Evolutionary conservation across 2,113 vertebrate species (phyloP).

Genomic region (Albula glossodonta): DNA sequence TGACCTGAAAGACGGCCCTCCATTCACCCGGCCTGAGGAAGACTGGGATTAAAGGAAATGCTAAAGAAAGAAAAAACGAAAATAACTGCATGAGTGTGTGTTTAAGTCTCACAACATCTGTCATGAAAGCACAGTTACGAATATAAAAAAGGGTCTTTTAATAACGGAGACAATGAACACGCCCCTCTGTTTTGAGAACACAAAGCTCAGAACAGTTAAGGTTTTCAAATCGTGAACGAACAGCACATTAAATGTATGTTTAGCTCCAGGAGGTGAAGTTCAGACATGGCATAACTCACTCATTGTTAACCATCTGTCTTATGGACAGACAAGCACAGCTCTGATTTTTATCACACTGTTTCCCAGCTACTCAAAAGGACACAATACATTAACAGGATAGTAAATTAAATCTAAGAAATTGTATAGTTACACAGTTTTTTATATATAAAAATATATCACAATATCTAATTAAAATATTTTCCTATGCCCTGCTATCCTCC

Average conservation of each 20-base stretch:
- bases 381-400: neutral
- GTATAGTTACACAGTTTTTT: neutral
- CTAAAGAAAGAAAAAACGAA: constrained; percentile 39
- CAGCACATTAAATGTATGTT: neutral
- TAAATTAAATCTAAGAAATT: no score
- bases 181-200: constrained; percentile 14
- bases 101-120: constrained; percentile 52
- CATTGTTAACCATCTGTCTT: constrained; percentile 4
- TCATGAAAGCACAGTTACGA: constrained; percentile 25
- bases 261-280: constrained; percentile 13
- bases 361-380: neutral
- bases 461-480: neutral
- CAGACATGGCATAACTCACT: neutral
- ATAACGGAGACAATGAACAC: neutral
- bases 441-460: neutral
- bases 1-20: constrained; percentile 16
- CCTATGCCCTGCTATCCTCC: no score
- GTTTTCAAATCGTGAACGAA: neutral
- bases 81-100: constrained; percentile 40
- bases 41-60: constrained; percentile 43
- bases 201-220: constrained; percentile 8
- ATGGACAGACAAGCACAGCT: neutral
- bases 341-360: neutral
- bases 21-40: constrained; percentile 8
- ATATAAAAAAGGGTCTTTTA: constrained; percentile 23